Percentiles rank a stretch among this genome's conserved stretches.
phyloP scores from a whole-genome alignment of 2,113 vertebrate species.

The Pseudorhombus dupliciocellatus region DNA sequence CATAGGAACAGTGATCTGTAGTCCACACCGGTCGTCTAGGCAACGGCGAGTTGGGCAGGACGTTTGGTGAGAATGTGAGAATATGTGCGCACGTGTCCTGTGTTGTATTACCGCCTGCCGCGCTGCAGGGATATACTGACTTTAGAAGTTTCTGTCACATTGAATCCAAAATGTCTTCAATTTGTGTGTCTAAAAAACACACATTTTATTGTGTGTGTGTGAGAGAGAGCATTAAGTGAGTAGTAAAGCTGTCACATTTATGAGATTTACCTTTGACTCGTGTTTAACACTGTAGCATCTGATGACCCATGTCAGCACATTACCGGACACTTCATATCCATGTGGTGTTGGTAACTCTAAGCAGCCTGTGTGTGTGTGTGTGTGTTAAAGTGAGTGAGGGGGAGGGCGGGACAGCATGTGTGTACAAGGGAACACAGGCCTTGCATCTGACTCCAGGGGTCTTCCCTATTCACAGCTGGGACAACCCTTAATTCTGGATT shows the following conservation, averaged over 20 bases:
- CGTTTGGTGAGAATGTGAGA: conserved; percentile 28
- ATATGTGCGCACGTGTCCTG: conserved; percentile 17
- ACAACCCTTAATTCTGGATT: conserved; percentile 63
- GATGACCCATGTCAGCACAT: conserved; percentile 2
- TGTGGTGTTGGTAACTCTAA: conserved; percentile 19
- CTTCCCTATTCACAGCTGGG: conserved; percentile 66
- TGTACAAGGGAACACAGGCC: conserved; percentile 36
- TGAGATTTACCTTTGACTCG: neutral
- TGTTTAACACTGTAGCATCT: neutral
- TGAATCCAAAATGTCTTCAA: too few species aligned
- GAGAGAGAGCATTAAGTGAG: conserved; percentile 12
- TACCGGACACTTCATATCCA: neutral
- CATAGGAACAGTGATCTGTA: conserved; percentile 79
- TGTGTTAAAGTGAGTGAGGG: neutral
- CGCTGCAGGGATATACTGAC: neutral
- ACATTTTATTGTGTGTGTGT: neutral
- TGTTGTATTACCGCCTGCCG: conserved; percentile 36
- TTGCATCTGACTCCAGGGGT: conserved; percentile 49
- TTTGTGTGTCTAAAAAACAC: neutral
- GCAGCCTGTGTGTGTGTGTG: conserved; percentile 10
- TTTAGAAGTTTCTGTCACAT: neutral
- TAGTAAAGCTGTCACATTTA: conserved; percentile 29
- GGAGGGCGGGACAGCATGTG: conserved; percentile 1
- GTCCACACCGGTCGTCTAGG: conserved; percentile 76
- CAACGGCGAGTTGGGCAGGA: conserved; percentile 63